Base-by-base conservation (phyloP, 2,888 invertebrate genomes). In the Eupeodes luniger region DNA sequence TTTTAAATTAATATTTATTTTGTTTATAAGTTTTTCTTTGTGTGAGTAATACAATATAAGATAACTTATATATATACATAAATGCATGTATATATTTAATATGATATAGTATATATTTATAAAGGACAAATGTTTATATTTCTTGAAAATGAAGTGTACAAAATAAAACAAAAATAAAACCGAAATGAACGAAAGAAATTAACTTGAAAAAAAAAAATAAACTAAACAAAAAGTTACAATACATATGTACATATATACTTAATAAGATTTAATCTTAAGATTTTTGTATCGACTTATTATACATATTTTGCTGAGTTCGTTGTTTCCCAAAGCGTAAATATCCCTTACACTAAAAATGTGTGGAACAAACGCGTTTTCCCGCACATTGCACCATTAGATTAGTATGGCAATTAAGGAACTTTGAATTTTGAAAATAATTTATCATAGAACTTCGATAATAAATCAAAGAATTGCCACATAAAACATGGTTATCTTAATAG, bases 91-190 rank as follows among this genome's bases (percentile, higher is more conserved):
- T 7, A 11, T 27, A 57, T n/a, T 27, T 27, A 6, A 57, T 51
- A 27, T 47, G 10, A 47, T 47, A 40, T 40, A 40, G 40, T 40
- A 12, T 57, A 57, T 57, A 61, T 66, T 74, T 34, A 49, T 69
- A 51, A 49, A 66, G 62, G 62, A 69, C 36, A 57, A 9, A 62
- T 53, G 55, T 84, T 72, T 44, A 66, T 57, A 66, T 57, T 74
- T 49, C 55, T 70, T 64, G 49, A 51, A 72, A 81, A 88, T 81
- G 74, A 85, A 85, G 77, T 85, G 87, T 80, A 84, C 44, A 27
- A 70, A 81, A 47, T 5, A 72, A 49, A 64, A 64, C 49, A 76
- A 70, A 51, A 16, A 19, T 16, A 89, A 6, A 57, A 89, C 84
- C 74, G 57, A 53, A 81, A 55, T 70, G 64, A 67, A 81, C 40